Conservation (phyloP, 2,888 invertebrate species). For the Pachycephus smyrnensis region DNA sequence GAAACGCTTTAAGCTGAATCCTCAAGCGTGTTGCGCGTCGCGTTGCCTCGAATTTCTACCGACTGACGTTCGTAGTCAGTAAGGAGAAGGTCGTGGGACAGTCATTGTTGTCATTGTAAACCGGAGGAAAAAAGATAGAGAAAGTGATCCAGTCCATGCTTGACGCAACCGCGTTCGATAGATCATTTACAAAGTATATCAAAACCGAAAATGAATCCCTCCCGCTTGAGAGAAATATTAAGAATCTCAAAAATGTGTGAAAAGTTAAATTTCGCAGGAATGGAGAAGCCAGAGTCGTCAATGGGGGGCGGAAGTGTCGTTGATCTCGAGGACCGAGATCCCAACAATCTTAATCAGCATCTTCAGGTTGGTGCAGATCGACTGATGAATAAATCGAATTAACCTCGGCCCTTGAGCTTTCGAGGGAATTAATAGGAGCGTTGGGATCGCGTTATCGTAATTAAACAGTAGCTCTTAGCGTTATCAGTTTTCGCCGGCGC, state of each 20-base stretch:
- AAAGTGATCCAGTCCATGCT: no score
- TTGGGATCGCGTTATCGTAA: no score
- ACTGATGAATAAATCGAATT: no score
- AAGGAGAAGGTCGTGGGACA: not conserved
- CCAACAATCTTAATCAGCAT: conserved; percentile 77
- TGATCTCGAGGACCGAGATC: conserved; percentile 78
- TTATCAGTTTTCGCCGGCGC: no score
- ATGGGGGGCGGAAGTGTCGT: conserved; percentile 65
- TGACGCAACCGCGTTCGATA: no score
- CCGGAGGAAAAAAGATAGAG: not conserved
- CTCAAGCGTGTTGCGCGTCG: conserved; percentile 24
- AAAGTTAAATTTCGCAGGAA: conserved; percentile 51
- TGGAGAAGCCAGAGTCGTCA: conserved; percentile 61
- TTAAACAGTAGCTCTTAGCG: no score
- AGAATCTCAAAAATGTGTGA: conserved; percentile 38
- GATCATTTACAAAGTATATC: no score
- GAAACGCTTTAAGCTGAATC: conserved; percentile 25
- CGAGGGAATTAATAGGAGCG: no score
- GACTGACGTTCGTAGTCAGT: no score
- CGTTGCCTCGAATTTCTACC: conserved; percentile 21
- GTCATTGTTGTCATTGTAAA: conserved; percentile 26
- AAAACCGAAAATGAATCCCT: conserved; percentile 22
- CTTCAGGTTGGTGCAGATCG: conserved; percentile 71
- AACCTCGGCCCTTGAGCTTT: no score
- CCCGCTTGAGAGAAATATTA: conserved; percentile 41